phyloP scores from a whole-genome alignment of 23 tunicate genomes.

The Diplosoma virens region DNA sequence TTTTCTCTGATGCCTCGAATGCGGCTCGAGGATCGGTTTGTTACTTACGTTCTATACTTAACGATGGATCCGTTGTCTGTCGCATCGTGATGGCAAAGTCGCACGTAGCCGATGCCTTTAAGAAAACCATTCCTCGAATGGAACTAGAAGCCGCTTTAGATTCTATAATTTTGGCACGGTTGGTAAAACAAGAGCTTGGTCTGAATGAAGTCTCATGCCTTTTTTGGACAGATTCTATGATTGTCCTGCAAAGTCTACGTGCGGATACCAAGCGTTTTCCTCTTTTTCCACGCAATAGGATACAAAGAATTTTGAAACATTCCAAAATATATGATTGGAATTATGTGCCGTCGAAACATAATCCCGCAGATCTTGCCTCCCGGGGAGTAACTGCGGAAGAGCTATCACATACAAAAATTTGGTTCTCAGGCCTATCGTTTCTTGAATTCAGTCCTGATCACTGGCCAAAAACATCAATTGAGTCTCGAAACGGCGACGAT shows the following conservation, averaged over 20 bases:
- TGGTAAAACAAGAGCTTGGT: constrained; percentile 6
- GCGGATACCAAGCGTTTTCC: constrained; percentile 8
- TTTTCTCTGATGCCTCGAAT: constrained; percentile 18
- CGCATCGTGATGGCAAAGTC: constrained; percentile 29
- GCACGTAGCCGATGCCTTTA: not conserved
- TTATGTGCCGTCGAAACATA: not conserved
- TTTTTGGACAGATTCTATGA: constrained; percentile 29
- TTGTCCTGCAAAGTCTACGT: constrained; percentile 6
- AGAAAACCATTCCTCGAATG: too few species aligned
- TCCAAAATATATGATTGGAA: constrained; percentile 13
- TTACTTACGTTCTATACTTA: not conserved
- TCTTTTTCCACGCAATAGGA: constrained; percentile 5
- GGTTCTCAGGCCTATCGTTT: constrained; percentile 6
- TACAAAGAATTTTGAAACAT: not conserved
- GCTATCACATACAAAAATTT: not conserved
- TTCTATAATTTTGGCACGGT: not conserved
- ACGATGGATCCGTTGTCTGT: not conserved
- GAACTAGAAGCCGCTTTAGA: too few species aligned
- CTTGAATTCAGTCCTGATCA: not conserved
- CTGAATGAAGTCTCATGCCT: not conserved
- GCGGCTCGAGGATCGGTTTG: constrained; percentile 23
- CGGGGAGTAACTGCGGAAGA: not conserved
- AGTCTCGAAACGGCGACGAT: too few species aligned
- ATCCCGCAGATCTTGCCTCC: constrained; percentile 28
- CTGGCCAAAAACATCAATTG: not conserved